These are phyloP conservation scores for Prolemur simus DNA, from an alignment of 2,113 vertebrate species.

Conservation along the genomic window DNA sequence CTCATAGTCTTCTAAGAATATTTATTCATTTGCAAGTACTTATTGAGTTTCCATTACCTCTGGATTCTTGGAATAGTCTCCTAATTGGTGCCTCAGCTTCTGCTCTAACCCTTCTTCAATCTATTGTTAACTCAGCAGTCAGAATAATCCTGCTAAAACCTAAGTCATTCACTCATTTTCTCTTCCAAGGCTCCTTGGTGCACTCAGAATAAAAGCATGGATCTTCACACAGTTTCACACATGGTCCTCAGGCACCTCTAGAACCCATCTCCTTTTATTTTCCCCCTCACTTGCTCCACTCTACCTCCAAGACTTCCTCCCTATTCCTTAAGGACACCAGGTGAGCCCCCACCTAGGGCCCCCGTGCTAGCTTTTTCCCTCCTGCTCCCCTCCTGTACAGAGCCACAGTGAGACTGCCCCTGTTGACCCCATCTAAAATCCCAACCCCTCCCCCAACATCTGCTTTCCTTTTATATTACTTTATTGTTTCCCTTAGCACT, in stretches of 20 bases:
- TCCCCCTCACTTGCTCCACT: not conserved
- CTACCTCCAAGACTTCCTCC: not conserved
- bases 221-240: not conserved
- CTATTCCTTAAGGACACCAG: not conserved
- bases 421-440: not conserved
- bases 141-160: not conserved
- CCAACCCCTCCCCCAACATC: not conserved
- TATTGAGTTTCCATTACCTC: not conserved
- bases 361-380: not conserved
- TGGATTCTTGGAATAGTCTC: not conserved
- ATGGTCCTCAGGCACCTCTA: not conserved
- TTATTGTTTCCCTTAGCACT: not conserved
- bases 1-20: not conserved
- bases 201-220: not conserved
- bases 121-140: not conserved
- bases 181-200: not conserved
- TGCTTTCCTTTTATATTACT: not conserved
- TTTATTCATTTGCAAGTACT: not conserved
- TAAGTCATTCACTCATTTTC: not conserved
- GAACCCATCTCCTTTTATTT: not conserved
- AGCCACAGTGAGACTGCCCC: not conserved
- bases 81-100: not conserved
- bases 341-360: not conserved
- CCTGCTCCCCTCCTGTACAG: not conserved
- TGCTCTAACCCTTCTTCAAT: not conserved